Evolutionary conservation across 2,888 invertebrate species (phyloP).

Genomic region (Agriopis marginaria): DNA sequence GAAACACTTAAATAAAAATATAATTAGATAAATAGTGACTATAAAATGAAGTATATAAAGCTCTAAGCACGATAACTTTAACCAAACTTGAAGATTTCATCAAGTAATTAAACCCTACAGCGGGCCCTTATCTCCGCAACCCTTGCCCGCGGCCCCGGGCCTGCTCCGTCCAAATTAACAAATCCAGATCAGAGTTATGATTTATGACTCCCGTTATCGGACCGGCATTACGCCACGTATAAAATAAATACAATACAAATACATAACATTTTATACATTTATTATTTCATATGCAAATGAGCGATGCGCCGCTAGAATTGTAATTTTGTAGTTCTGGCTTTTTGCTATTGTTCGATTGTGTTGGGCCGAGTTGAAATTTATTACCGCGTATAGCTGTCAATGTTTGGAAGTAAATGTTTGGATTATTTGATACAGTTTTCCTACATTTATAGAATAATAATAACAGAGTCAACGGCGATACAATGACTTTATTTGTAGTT

Average conservation of each 20-base stretch:
- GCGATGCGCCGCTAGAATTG: slow-evolving; percentile 43
- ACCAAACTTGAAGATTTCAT: slow-evolving; percentile 21
- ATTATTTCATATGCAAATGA: slow-evolving; percentile 46
- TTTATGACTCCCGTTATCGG: slow-evolving; percentile 73
- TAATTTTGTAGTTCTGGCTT: slow-evolving; percentile 41
- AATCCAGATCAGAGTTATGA: slow-evolving; percentile 80
- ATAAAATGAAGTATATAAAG: neutral
- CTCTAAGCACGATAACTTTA: slow-evolving; percentile 8
- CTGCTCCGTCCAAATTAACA: slow-evolving; percentile 66
- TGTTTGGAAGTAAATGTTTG: slow-evolving; percentile 25
- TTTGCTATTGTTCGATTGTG: slow-evolving; percentile 41
- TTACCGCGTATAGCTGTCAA: slow-evolving; percentile 19
- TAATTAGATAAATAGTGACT: neutral
- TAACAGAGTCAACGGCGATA: neutral
- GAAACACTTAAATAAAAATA: no score
- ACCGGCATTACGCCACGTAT: slow-evolving; percentile 49
- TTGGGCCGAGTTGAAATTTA: slow-evolving; percentile 36
- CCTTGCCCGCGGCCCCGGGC: slow-evolving; percentile 52
- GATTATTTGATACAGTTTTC: slow-evolving; percentile 17
- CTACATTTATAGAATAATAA: slow-evolving; percentile 6
- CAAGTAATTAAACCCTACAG: slow-evolving; percentile 29
- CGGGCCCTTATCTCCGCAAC: slow-evolving; percentile 47
- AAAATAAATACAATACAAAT: slow-evolving; percentile 39
- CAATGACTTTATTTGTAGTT: neutral
- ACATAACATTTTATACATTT: slow-evolving; percentile 35